Base-by-base conservation (phyloP, 2,797 vertebrate genomes). In the Artibeus lituratus region DNA sequence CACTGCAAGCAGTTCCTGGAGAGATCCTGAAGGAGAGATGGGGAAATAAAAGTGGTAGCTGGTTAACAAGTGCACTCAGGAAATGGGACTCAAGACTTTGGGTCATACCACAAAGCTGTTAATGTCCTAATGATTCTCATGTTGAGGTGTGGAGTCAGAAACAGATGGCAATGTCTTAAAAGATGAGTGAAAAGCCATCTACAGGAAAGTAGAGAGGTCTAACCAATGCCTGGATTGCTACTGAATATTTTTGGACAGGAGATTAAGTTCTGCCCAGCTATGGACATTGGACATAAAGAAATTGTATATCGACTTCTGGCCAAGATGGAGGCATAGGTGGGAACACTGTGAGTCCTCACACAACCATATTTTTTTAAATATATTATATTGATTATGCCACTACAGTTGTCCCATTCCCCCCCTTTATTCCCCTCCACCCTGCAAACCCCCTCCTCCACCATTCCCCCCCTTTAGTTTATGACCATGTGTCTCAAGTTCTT, bases 231-330 rank as follows among this genome's bases (percentile, higher is more conserved):
- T 55, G 73, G 9, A 26, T 84, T 82, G 55, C 69, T 73, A 81
- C 11, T 57, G 70, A 94, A 83, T 90, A 67, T 81, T 93, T 59
- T 92, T 82, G 24, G 57, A 87, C 7, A 70, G 74, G 57, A 96
- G 6, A 7, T 72, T 76, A 87, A 10, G 12, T 67, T 95, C 39
- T 96, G 24, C 44, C 65, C n/a, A 88, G n/a, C 12, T 21, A n/a
- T 89, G 57, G 39, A 44, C 26, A 91, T 37, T 86, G 53, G 44
- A 90, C 32, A 90, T 57, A 94, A 86, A 53, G 53, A 32, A n/a
- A 86, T 55, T 87, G 14, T 10, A 70, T 93, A 14, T 67, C 22
- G 39, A 42, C 39, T 42, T 42, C 4, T 4, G 39, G 39, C 39
- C 39, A 42, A 42, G 39, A 42, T 42, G 39, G 39, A 42, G 39